Evolutionary conservation across 1,140 invertebrate species (phyloP), one percentile per base, ranked within the genome.

Genomic region (Drosophila nannoptera): DNA sequence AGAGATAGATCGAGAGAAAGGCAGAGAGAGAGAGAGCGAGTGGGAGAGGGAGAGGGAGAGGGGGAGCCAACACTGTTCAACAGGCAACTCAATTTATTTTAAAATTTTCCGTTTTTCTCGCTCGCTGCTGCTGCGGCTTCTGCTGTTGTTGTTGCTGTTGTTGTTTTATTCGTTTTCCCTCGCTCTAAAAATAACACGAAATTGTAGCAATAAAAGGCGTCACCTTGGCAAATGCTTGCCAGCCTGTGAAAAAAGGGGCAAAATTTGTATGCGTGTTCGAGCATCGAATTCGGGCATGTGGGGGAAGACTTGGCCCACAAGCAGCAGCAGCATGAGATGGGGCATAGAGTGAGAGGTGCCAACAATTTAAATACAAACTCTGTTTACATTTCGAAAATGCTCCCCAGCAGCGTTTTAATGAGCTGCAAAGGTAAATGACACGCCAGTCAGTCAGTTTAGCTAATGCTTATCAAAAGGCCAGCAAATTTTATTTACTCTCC

Each of bases 371-470:
- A 56, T 64, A 42, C 48, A 9, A 14, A 14, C 14, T 46, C 59
- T 61, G 42, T 65, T 75, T 61, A 16, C 7, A 4, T 45, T 12
- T 8, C 43, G 7, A 7, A 68, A 86, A 60, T 80, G 80, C 60
- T 84, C 80, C 81, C 80, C 80, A 84, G 76, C 80, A 80, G 76
- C 69, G 80, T 71, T 84, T 80, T 69, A 76, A 83, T 76, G 75
- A 36, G n/a, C 11, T 7, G 11, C 14, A 42, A 32, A 42, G 16
- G 35, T 43, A 43, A 43, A 43, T 43, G 40, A 43, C 40, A 14
- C 12, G 53, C 43, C 14, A 12, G 46, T 29, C 32, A 29, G 40
- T 31, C 40, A n/a, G 31, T 22, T 45, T 22, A 43, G 22, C 50
- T 45, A 63, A 45, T 52, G 46, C 33, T 59, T 77, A 56, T 45